A percentile compares a stretch with the other conserved stretches of the same genome.
These are phyloP conservation scores for Camarhynchus parvulus DNA, from an alignment of 2,113 vertebrate species.

Conservation along the genomic window DNA sequence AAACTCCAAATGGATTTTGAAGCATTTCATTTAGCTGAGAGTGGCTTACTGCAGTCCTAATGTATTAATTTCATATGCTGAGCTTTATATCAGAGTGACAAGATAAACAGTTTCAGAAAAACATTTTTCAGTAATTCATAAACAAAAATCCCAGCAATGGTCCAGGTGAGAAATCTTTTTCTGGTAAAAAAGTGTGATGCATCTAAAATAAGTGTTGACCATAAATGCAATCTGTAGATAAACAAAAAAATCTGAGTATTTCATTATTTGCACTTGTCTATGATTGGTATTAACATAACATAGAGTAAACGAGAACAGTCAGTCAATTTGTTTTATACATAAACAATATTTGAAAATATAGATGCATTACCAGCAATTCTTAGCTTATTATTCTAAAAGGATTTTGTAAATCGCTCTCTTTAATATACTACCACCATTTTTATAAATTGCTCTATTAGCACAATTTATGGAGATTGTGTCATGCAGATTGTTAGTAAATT, in stretches of 20 bases:
- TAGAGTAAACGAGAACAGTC: conserved; percentile 32
- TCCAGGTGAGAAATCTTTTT: conserved; percentile 10
- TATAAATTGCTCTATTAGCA: conserved; percentile 67
- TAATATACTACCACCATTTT: conserved; percentile 56
- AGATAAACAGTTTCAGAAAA: conserved; percentile 9
- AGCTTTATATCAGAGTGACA: background rate
- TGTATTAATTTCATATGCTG: background rate
- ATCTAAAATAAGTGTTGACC: background rate
- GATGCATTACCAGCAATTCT: conserved; percentile 35
- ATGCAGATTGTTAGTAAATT: conserved; percentile 51
- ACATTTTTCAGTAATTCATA: conserved; percentile 4
- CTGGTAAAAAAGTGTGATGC: background rate
- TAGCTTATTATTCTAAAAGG: conserved; percentile 56
- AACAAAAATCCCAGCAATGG: background rate
- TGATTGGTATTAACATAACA: background rate
- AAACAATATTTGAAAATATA: conserved; percentile 43
- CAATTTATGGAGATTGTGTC: conserved; percentile 62
- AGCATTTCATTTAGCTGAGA: background rate
- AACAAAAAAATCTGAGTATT: conserved; percentile 28
- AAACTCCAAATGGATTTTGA: conserved; percentile 7
- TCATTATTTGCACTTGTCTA: conserved; percentile 16
- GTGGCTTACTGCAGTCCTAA: background rate
- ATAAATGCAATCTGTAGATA: background rate
- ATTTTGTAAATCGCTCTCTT: conserved; percentile 56
- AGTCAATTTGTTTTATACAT: conserved; percentile 49